Evolutionary conservation across 2,797 vertebrate genomes (phyloP), one percentile per base, ranked within the genome.

Genomic region (Heterohyrax brucei): DNA sequence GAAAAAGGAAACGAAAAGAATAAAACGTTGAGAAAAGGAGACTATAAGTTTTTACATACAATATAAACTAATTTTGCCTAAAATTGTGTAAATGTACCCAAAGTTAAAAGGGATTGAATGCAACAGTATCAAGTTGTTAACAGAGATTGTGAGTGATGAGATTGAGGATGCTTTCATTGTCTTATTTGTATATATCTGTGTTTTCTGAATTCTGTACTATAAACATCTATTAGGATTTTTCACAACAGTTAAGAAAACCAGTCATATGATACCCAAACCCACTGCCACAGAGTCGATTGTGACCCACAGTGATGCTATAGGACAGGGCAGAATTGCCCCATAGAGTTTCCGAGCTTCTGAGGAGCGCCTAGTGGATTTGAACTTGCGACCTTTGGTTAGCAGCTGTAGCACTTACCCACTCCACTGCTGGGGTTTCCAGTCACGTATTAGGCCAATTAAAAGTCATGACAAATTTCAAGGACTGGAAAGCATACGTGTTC

Each of bases 111-210:
- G 39, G 81, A 82, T 50, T 33, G 24, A 26, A 91, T 87, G 24
- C 64, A 77, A 76, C 56, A 92, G 7, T 33, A 82, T 61, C 19
- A 72, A 0, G n/a, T 93, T 93, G 28, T 91, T 89, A 85, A 91
- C 7, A 79, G 26, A 89, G 26, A 21, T 73, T 88, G 46, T 87
- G 46, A 80, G 78, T 70, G 66, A 84, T n/a, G 75, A 44, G 72
- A 93, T 79, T 79, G n/a, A 70, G 62, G 75, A 21, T 72, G 6
- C 33, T 96, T 95, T 95, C 9, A 72, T 78, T 90, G 94, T 91
- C 39, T 95, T 79, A n/a, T 85, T 83, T 95, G 62, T 68, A 26
- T 7, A 33, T 84, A 87, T n/a, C 33, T 88, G 2, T 75, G 90
- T 59, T 90, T 90, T 91, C 62, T 84, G 7, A 56, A 56, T 56